Evolutionary conservation across 2,888 invertebrate genomes (phyloP).

Genomic region (Tipula vernalis): DNA sequence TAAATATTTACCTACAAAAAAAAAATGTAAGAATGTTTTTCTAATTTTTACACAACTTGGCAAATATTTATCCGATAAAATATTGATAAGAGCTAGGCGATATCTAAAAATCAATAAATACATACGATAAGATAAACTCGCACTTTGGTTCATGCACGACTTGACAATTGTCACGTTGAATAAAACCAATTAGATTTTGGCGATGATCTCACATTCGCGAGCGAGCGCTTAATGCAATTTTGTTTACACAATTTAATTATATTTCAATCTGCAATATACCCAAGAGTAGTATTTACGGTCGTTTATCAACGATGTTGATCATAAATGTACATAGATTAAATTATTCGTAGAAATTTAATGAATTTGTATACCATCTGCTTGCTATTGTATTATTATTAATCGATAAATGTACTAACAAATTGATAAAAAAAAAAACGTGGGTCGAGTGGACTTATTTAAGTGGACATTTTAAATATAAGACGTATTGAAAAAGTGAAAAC

Average conservation of each 20-base stretch:
- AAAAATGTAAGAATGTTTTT: background rate
- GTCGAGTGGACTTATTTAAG: background rate
- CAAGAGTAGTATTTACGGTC: background rate
- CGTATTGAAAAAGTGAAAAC: conserved; percentile 12
- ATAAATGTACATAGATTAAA: background rate
- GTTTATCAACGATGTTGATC: background rate
- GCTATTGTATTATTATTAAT: background rate
- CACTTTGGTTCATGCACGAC: background rate
- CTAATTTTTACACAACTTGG: background rate
- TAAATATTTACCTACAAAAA: background rate
- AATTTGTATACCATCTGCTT: background rate
- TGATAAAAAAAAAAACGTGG: background rate
- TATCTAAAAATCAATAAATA: background rate
- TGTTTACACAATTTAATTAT: background rate
- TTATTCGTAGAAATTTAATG: background rate
- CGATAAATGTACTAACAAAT: background rate
- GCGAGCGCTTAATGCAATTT: background rate
- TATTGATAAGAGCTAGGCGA: background rate
- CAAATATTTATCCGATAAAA: background rate
- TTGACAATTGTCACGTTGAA: background rate
- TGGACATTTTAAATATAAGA: background rate
- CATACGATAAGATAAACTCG: background rate
- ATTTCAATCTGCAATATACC: background rate
- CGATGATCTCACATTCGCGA: background rate
- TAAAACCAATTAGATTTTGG: background rate